A percentile compares a stretch with the other conserved stretches of the same genome.
Evolutionary conservation across 2,113 vertebrate genomes (phyloP).

Genomic region (Equus quagga): DNA sequence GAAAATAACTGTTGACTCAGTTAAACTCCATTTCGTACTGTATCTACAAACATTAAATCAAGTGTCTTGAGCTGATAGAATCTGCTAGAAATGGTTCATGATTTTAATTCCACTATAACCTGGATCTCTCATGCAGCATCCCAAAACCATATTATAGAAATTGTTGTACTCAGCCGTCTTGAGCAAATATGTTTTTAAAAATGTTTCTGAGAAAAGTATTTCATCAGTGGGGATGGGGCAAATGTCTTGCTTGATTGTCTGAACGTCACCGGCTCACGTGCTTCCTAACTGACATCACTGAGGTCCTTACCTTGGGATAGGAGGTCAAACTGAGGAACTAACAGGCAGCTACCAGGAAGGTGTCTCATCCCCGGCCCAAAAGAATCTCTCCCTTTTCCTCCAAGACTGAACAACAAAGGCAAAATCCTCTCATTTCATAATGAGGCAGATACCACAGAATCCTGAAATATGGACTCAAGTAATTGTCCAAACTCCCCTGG

Average conservation of each 20-base stretch:
- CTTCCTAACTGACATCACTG: background rate
- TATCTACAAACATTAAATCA: background rate
- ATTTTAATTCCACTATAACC: background rate
- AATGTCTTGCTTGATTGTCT: background rate
- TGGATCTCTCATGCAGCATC: background rate
- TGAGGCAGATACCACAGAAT: background rate
- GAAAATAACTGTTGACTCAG: background rate
- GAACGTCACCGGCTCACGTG: background rate
- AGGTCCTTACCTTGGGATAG: background rate
- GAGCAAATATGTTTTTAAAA: background rate
- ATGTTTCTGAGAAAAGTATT: background rate
- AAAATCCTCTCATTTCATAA: background rate
- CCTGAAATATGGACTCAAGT: background rate
- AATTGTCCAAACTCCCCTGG: background rate
- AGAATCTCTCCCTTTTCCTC: background rate
- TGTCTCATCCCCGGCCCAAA: background rate
- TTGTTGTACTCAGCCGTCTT: background rate
- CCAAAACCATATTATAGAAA: background rate
- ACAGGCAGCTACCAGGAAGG: fast-evolving
- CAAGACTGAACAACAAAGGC: background rate
- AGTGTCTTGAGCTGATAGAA: background rate
- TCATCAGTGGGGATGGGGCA: background rate
- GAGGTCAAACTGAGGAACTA: background rate
- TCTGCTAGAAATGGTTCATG: background rate
- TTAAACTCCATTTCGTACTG: background rate